phyloP scores from a whole-genome alignment of 2,113 vertebrate genomes.

The Rhineura floridana region DNA sequence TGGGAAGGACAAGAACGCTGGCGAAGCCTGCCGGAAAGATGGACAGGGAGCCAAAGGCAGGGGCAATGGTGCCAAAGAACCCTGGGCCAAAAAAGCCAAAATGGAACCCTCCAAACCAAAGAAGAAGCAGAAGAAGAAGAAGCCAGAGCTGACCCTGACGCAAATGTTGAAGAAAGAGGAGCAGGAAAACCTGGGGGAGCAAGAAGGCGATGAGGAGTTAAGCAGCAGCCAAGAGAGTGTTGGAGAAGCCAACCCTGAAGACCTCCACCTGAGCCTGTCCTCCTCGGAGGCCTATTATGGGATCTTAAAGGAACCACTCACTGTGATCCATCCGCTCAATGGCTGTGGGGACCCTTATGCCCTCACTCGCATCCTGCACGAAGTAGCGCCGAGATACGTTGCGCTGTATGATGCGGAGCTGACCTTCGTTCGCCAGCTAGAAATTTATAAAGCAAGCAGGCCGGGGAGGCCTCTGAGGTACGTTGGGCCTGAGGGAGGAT shows the following conservation, averaged over 20 bases:
- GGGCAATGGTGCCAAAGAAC: conserved; percentile 50
- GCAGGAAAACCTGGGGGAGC: conserved; percentile 64
- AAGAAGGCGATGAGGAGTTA: conserved; percentile 50
- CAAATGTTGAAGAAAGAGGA: conserved; percentile 84
- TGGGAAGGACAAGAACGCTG: conserved; percentile 79
- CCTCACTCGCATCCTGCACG: conserved; percentile 87
- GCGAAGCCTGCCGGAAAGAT: conserved; percentile 63
- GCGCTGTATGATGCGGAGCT: conserved; percentile 93
- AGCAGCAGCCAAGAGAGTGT: conserved; percentile 59
- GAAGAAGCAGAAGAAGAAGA: conserved; percentile 71
- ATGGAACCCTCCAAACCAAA: conserved; percentile 59
- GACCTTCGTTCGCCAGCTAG: conserved; percentile 93
- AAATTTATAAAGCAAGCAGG: conserved; percentile 90
- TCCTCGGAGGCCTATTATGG: conserved; percentile 91
- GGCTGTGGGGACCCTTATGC: conserved; percentile 92
- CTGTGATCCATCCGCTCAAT: conserved; percentile 89
- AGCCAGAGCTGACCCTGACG: conserved; percentile 80
- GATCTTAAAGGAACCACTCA: conserved; percentile 89
- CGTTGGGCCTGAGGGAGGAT: neutral
- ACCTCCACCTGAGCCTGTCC: conserved; percentile 75
- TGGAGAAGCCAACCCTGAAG: conserved; percentile 71
- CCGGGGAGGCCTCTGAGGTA: conserved; percentile 89
- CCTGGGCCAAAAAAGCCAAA: conserved; percentile 74
- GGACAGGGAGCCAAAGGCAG: conserved; percentile 65
- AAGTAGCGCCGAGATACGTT: conserved; percentile 91